Evolutionary conservation across 1,140 invertebrate species (phyloP).

Genomic region (Hestina assimilis): DNA sequence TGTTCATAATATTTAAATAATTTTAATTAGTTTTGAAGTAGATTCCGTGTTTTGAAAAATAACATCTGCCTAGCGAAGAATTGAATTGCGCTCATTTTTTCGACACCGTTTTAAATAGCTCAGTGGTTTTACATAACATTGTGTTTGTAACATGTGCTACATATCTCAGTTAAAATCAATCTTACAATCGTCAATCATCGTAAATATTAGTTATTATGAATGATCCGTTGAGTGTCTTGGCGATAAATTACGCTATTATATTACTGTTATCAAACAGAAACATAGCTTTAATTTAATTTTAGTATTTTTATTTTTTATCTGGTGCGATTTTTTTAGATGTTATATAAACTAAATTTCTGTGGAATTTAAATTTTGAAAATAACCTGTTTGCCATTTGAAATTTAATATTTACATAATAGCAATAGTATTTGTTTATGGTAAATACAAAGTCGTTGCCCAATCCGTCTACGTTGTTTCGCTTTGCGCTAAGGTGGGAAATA

Average conservation of each 20-base stretch:
- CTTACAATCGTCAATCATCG: background rate
- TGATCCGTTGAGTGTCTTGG: background rate
- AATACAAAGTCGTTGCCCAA: too few species aligned
- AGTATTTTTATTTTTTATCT: background rate
- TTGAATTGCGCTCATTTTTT: constrained; percentile 5
- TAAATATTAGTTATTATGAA: constrained; percentile 2
- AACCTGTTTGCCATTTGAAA: too few species aligned
- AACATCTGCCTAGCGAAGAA: constrained; percentile 3
- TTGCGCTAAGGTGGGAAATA: too few species aligned
- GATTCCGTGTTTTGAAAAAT: too few species aligned
- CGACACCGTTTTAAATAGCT: constrained; percentile 27
- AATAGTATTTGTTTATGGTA: too few species aligned
- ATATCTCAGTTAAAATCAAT: constrained; percentile 1
- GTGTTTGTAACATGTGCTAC: background rate
- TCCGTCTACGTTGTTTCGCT: too few species aligned
- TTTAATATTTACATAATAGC: too few species aligned
- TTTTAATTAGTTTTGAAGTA: too few species aligned
- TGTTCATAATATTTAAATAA: too few species aligned
- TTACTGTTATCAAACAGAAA: background rate
- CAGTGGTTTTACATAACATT: constrained; percentile 26
- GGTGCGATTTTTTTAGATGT: too few species aligned
- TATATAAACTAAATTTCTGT: too few species aligned
- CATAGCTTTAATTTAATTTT: background rate
- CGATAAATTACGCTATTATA: background rate
- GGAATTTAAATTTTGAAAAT: too few species aligned